These are phyloP conservation scores for Eriocheir sinensis DNA, from an alignment of 1,140 invertebrate genomes.

Conservation along the genomic window DNA sequence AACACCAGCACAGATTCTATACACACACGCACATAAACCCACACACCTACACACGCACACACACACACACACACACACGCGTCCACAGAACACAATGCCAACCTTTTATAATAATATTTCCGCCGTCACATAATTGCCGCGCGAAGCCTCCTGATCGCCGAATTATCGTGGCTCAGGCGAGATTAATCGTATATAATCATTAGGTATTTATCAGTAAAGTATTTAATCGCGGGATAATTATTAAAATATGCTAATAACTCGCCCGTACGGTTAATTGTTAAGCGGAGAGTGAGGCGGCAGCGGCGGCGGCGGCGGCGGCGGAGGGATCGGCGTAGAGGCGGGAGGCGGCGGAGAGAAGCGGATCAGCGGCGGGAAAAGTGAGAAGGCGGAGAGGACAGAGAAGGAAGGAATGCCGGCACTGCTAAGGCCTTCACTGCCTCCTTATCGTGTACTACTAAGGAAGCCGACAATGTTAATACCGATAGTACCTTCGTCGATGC, in stretches of 20 bases:
- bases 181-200: constrained; percentile 26
- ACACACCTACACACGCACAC: neutral
- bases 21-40: neutral
- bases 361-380: too few species aligned
- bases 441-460: too few species aligned
- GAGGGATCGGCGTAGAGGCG: neutral
- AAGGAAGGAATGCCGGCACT: too few species aligned
- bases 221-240: constrained; percentile 16
- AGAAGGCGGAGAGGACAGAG: too few species aligned
- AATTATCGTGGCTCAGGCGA: neutral
- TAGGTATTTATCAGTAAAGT: constrained; percentile 26
- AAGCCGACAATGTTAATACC: too few species aligned
- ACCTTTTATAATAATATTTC: constrained; percentile 14
- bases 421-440: too few species aligned
- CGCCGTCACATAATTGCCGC: neutral
- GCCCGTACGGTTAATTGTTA: constrained; percentile 13
- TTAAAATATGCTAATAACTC: constrained; percentile 26
- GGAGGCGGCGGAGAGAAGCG: neutral
- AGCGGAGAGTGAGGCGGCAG: too few species aligned
- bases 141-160: neutral
- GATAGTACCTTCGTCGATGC: too few species aligned
- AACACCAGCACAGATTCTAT: too few species aligned
- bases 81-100: constrained; percentile 29
- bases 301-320: neutral
- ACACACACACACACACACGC: neutral